A percentile compares a stretch with the other conserved stretches of the same genome.
Evolutionary conservation across 2,888 invertebrate species (phyloP).

Genomic region (Ctenicera cuprea): DNA sequence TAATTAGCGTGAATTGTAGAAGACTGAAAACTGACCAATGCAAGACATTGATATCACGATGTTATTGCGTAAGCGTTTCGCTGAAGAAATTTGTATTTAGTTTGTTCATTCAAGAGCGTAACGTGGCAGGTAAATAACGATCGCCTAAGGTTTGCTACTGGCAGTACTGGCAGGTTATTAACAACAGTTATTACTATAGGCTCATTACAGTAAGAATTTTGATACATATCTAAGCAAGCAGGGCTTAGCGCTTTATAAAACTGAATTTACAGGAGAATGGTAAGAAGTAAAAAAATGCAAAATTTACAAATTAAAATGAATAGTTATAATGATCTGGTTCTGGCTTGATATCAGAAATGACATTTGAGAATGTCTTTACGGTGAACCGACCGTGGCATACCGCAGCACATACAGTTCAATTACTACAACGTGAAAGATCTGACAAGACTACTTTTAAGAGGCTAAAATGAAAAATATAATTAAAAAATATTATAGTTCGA

Average conservation of each 20-base stretch:
- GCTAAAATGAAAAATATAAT: too few relatives aligned
- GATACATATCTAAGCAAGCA: constrained; percentile 23
- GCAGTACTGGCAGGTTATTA: constrained; percentile 36
- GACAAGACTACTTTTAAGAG: too few relatives aligned
- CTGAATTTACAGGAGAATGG: constrained; percentile 12
- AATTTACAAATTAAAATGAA: constrained; percentile 48
- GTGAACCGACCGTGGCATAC: constrained; percentile 59
- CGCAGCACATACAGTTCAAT: constrained; percentile 50
- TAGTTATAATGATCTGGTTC: constrained; percentile 46
- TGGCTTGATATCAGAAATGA: constrained; percentile 56
- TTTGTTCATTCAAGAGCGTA: constrained; percentile 27
- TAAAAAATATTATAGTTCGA: too few relatives aligned
- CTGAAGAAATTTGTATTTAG: background rate
- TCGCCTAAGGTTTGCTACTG: constrained; percentile 24
- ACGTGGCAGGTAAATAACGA: constrained; percentile 26
- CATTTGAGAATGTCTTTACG: constrained; percentile 60
- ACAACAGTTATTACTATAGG: constrained; percentile 31
- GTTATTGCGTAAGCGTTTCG: background rate
- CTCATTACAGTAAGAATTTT: constrained; percentile 25
- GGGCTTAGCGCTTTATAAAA: constrained; percentile 9
- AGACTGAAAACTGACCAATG: background rate
- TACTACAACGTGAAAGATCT: constrained; percentile 29
- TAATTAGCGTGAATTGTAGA: background rate
- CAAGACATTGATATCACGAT: background rate
- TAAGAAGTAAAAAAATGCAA: constrained; percentile 27